Evolutionary conservation across 1,140 invertebrate genomes (phyloP).

Genomic region (Drosophila parabipectinata): DNA sequence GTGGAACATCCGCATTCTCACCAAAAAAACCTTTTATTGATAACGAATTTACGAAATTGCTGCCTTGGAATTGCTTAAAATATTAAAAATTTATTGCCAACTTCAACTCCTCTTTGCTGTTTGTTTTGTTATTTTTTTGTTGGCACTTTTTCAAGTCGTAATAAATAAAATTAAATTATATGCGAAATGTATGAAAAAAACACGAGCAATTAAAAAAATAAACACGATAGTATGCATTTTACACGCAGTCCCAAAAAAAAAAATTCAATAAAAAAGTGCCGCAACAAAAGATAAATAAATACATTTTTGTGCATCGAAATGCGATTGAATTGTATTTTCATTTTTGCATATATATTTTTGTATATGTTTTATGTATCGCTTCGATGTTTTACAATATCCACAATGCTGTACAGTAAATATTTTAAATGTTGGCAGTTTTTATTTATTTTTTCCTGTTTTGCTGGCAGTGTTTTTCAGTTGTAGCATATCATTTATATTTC

Average conservation of each 20-base stretch:
- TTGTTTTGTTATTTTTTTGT: conserved; percentile 27
- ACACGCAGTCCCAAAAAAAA: conserved; percentile 40
- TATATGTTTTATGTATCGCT: background rate
- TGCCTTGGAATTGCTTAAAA: conserved; percentile 45
- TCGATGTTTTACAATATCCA: conserved; percentile 69
- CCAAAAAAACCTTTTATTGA: conserved; percentile 63
- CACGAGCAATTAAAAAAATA: conserved; percentile 74
- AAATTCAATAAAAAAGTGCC: conserved; percentile 43
- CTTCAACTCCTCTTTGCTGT: conserved; percentile 26
- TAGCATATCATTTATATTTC: conserved; percentile 73
- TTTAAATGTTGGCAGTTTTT: conserved; percentile 64
- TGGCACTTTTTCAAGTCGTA: conserved; percentile 31
- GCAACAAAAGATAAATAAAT: conserved; percentile 67
- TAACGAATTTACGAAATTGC: conserved; percentile 67
- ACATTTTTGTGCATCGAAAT: conserved; percentile 59
- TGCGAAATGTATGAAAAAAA: conserved; percentile 61
- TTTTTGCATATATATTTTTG: background rate
- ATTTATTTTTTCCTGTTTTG: conserved; percentile 18
- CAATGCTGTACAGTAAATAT: conserved; percentile 72
- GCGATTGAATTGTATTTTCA: conserved; percentile 54
- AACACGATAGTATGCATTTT: conserved; percentile 71
- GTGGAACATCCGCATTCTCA: conserved; percentile 15
- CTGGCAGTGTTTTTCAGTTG: conserved; percentile 33
- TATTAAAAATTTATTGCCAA: conserved; percentile 71
- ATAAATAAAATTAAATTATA: conserved; percentile 82